Evolutionary conservation across 2,797 vertebrate species (phyloP).

Genomic region (Phaenicophaeus curvirostris): DNA sequence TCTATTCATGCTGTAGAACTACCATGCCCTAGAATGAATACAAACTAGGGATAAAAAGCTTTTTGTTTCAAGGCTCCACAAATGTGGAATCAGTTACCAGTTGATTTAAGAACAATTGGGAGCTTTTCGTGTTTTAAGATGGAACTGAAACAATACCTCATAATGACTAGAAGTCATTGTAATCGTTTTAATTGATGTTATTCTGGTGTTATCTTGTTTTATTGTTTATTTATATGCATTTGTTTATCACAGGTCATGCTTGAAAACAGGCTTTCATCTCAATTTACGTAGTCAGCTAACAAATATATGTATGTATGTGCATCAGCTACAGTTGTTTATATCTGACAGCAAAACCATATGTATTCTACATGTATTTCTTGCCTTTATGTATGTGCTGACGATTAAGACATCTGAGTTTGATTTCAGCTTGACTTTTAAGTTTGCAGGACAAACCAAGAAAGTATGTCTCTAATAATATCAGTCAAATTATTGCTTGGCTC

Average conservation of each 20-base stretch:
- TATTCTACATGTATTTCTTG: conserved; percentile 67
- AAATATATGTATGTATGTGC: conserved; percentile 50
- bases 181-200: conserved; percentile 79
- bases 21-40: conserved; percentile 61
- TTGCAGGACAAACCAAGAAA: conserved; percentile 61
- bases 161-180: conserved; percentile 74
- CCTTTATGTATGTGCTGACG: conserved; percentile 72
- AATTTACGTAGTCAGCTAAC: conserved; percentile 68
- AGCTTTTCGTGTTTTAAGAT: conserved; percentile 78
- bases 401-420: conserved; percentile 79
- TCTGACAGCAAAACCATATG: conserved; percentile 74
- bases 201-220: conserved; percentile 74
- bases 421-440: conserved; percentile 77
- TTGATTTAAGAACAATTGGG: conserved; percentile 77
- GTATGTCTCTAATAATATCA: conserved; percentile 72
- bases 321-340: conserved; percentile 67
- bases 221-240: conserved; percentile 76
- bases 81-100: conserved; percentile 78
- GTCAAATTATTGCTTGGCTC: conserved; percentile 63
- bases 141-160: conserved; percentile 75
- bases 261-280: conserved; percentile 72
- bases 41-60: conserved; percentile 71
- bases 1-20: conserved; percentile 51
- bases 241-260: conserved; percentile 72
- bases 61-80: conserved; percentile 74